Percentiles rank a stretch among this genome's conserved stretches.
Evolutionary conservation across 2,113 vertebrate species (phyloP).

Genomic region (Datnioides undecimradiatus): DNA sequence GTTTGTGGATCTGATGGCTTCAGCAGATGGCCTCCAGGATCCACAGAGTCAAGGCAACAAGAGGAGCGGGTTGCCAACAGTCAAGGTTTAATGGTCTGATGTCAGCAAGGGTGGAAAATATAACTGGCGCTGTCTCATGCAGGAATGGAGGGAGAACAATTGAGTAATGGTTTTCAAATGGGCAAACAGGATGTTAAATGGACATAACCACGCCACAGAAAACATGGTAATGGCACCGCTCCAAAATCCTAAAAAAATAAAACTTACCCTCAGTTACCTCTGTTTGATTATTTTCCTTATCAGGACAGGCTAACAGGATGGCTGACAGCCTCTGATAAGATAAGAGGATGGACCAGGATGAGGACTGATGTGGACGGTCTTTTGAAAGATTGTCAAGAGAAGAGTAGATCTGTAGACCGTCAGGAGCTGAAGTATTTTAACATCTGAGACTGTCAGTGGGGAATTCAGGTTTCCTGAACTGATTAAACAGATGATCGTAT

Average conservation of each 20-base stretch:
- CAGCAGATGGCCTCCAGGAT: conserved; percentile 29
- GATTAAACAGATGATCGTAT: conserved; percentile 26
- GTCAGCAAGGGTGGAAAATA: conserved; percentile 27
- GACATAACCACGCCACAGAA: conserved; percentile 22
- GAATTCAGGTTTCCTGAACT: conserved; percentile 43
- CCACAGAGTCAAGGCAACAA: conserved; percentile 11
- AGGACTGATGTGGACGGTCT: neutral
- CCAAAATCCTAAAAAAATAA: conserved; percentile 33
- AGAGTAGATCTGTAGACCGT: neutral
- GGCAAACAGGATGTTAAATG: conserved; percentile 45
- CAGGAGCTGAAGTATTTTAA: conserved; percentile 8
- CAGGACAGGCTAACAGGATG: conserved; percentile 4
- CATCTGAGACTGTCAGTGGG: conserved; percentile 40
- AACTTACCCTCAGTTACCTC: conserved; percentile 14
- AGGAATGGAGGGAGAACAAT: conserved; percentile 48
- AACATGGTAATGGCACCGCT: conserved; percentile 34
- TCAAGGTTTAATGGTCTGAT: conserved; percentile 1
- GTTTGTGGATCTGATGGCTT: conserved; percentile 25
- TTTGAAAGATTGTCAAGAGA: neutral
- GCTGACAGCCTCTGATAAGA: conserved; percentile 56
- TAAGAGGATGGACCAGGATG: neutral
- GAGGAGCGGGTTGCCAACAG: neutral
- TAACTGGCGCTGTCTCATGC: conserved; percentile 10
- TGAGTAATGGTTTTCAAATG: conserved; percentile 47
- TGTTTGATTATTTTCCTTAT: conserved; percentile 24